A percentile compares a stretch with the other conserved stretches of the same genome.
These are phyloP conservation scores for Clarias pachynema DNA, from an alignment of 2,797 vertebrate species.

Conservation along the genomic window DNA sequence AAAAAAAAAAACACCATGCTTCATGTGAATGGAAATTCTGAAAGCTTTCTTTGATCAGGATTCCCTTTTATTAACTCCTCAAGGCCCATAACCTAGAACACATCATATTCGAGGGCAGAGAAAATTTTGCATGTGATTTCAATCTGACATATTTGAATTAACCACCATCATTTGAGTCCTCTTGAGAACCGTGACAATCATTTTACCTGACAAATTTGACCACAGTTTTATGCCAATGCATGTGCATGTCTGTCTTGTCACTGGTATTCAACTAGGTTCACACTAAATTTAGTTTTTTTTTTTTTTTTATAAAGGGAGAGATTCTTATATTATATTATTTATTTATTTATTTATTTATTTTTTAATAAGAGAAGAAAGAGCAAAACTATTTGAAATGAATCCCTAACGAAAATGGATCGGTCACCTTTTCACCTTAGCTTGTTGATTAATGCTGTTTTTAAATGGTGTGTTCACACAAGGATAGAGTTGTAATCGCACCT, in stretches of 20 bases:
- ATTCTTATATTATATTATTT: neutral
- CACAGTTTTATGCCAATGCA: conserved; percentile 47
- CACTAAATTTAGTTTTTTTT: neutral
- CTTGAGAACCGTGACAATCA: conserved; percentile 73
- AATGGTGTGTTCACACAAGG: neutral
- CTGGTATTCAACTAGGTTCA: neutral
- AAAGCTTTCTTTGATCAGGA: neutral
- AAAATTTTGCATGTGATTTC: conserved; percentile 76
- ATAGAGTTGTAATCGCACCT: neutral
- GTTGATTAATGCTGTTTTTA: neutral
- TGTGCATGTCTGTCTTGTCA: conserved; percentile 7
- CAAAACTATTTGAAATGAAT: neutral
- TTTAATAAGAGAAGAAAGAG: neutral
- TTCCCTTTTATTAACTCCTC: conserved; percentile 15
- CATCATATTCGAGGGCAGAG: conserved; percentile 16
- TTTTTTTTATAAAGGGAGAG: neutral
- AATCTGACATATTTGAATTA: conserved; percentile 75
- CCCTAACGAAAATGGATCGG: neutral
- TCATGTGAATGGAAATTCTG: neutral
- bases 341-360: neutral
- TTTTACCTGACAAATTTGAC: conserved; percentile 71
- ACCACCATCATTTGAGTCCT: conserved; percentile 74
- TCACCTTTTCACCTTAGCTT: conserved; percentile 1
- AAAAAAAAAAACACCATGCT: neutral
- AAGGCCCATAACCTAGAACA: conserved; percentile 27